These are phyloP conservation scores for Cremastobaeus sp. DNA, from an alignment of 2,888 invertebrate species.

Conservation along the genomic window DNA sequence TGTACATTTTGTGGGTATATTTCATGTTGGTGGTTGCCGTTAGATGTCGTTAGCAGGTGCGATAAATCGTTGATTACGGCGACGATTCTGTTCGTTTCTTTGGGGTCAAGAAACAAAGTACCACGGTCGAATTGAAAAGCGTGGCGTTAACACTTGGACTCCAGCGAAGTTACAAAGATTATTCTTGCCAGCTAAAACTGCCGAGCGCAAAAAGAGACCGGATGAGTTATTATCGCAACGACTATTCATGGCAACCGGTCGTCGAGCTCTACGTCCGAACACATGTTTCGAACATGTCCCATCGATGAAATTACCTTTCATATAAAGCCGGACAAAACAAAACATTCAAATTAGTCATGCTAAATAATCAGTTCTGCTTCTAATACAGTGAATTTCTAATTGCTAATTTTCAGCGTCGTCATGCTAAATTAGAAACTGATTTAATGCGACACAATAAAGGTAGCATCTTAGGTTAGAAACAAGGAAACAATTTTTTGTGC, in stretches of 20 bases:
- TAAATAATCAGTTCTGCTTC: constrained; percentile 36
- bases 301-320: constrained; percentile 57
- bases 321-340: constrained; percentile 38
- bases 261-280: constrained; percentile 48
- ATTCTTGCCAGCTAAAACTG: constrained; percentile 51
- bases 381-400: too few relatives aligned
- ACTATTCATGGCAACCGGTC: constrained; percentile 58
- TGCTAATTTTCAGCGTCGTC: too few relatives aligned
- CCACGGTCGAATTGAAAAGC: constrained; percentile 43
- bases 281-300: constrained; percentile 60
- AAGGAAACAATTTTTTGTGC: too few relatives aligned
- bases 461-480: too few relatives aligned
- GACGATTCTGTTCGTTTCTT: constrained; percentile 33
- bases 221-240: constrained; percentile 59
- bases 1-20: too few relatives aligned
- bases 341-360: constrained; percentile 55
- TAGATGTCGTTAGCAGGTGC: constrained; percentile 40
- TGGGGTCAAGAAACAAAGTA: constrained; percentile 36
- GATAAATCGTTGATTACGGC: constrained; percentile 45
- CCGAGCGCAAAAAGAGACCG: constrained; percentile 57
- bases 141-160: constrained; percentile 43
- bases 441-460: too few relatives aligned
- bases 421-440: too few relatives aligned
- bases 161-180: constrained; percentile 45
- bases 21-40: constrained; percentile 5